A percentile compares a stretch with the other conserved stretches of the same genome.
These are phyloP conservation scores for Galerucella pusilla DNA, from an alignment of 2,888 invertebrate species.

Conservation along the genomic window DNA sequence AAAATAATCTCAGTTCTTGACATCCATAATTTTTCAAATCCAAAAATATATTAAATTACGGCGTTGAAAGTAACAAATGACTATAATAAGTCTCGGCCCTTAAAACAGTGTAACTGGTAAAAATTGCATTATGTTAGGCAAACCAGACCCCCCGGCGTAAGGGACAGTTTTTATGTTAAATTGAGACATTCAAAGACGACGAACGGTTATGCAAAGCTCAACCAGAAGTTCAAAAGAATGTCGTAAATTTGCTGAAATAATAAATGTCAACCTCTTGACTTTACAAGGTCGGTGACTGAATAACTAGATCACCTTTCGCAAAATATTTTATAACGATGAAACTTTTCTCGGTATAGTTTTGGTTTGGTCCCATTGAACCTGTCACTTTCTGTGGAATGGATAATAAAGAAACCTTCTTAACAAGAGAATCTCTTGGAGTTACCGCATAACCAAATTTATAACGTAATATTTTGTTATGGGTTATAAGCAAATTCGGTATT, in stretches of 20 bases:
- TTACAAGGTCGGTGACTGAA: slow-evolving; percentile 42
- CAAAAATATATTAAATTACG: slow-evolving; percentile 34
- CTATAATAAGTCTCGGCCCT: slow-evolving; percentile 27
- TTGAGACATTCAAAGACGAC: slow-evolving; percentile 53
- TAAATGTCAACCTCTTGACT: slow-evolving; percentile 48
- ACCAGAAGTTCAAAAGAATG: slow-evolving; percentile 48
- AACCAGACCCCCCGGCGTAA: slow-evolving; percentile 49
- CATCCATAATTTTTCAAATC: slow-evolving; percentile 15
- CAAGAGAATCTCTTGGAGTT: not conserved
- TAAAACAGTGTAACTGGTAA: slow-evolving; percentile 31
- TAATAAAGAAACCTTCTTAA: slow-evolving; percentile 21
- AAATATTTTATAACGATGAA: slow-evolving; percentile 42
- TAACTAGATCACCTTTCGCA: slow-evolving; percentile 45
- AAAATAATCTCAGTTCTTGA: slow-evolving; percentile 16
- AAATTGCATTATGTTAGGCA: slow-evolving; percentile 38
- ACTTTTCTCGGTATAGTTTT: slow-evolving; percentile 30
- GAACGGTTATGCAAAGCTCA: slow-evolving; percentile 56
- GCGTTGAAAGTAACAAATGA: slow-evolving; percentile 38
- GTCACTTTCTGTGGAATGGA: slow-evolving; percentile 13
- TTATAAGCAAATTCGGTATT: not conserved
- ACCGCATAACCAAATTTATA: slow-evolving; percentile 1
- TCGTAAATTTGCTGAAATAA: slow-evolving; percentile 51
- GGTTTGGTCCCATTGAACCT: slow-evolving; percentile 18
- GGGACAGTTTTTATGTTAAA: slow-evolving; percentile 43
- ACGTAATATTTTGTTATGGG: not conserved